phyloP scores from a whole-genome alignment of 2,113 vertebrate genomes.

The Neomonachus schauinslandi region DNA sequence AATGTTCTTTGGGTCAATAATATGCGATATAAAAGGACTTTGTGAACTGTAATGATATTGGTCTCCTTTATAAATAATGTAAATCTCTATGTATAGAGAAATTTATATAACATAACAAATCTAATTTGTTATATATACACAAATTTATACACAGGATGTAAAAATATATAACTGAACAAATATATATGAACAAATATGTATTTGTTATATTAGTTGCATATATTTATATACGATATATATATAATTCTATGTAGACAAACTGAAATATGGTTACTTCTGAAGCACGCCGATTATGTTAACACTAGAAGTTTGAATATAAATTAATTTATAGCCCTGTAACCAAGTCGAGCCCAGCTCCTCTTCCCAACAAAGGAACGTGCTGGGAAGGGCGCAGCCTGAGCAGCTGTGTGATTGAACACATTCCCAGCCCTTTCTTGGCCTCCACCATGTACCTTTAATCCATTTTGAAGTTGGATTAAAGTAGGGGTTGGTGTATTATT shows the following conservation, averaged over 20 bases:
- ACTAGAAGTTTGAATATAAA: background rate
- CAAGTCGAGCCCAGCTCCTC: background rate
- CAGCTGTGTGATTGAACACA: background rate
- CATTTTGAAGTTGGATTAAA: conserved; percentile 1
- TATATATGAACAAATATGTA: background rate
- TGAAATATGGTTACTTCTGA: conserved; percentile 12
- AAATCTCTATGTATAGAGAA: background rate
- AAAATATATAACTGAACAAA: background rate
- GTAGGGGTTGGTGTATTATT: background rate
- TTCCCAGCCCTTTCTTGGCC: background rate
- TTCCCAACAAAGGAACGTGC: background rate
- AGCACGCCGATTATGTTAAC: background rate
- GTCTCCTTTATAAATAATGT: conserved; percentile 18
- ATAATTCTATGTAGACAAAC: background rate
- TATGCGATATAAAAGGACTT: conserved; percentile 6
- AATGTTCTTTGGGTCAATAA: background rate
- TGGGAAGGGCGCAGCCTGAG: background rate
- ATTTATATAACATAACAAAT: background rate
- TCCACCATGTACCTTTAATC: conserved; percentile 23
- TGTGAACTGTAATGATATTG: background rate
- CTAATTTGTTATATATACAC: background rate
- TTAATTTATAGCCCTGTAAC: background rate
- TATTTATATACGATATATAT: background rate
- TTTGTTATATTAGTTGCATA: background rate
- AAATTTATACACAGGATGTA: background rate